phyloP scores from a whole-genome alignment of 2,888 invertebrate species.

The Sminthurides aquaticus region DNA sequence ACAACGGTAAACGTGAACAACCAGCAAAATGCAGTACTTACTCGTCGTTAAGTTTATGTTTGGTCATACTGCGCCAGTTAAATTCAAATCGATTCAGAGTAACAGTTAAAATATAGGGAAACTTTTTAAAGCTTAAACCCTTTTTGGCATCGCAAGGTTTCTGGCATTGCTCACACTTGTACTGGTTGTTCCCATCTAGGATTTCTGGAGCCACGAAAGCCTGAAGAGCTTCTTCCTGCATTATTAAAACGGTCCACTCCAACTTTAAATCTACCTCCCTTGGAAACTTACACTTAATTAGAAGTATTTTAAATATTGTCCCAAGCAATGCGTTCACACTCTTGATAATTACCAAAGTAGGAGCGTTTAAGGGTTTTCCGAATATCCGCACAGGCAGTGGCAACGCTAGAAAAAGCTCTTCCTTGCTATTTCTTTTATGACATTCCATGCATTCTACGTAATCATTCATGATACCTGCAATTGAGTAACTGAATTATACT shows the following conservation, averaged over 20 bases:
- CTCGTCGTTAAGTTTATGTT: conserved; percentile 82
- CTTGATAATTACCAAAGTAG: conserved; percentile 57
- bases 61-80: conserved; percentile 72
- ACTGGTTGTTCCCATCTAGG: conserved; percentile 75
- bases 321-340: background rate
- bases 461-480: conserved; percentile 72
- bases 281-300: too few relatives aligned
- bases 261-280: too few relatives aligned
- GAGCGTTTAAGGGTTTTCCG: conserved; percentile 48
- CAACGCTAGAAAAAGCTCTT: conserved; percentile 76
- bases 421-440: conserved; percentile 69
- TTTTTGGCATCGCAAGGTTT: conserved; percentile 84
- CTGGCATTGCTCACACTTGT: conserved; percentile 75
- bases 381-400: conserved; percentile 77
- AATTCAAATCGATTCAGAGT: conserved; percentile 86
- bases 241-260: conserved; percentile 26
- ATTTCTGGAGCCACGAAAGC: conserved; percentile 80
- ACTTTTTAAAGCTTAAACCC: conserved; percentile 74
- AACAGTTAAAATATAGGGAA: conserved; percentile 77
- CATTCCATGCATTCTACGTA: conserved; percentile 84
- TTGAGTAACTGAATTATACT: conserved; percentile 6
- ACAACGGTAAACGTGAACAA: background rate
- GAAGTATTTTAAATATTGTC: background rate
- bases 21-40: too few relatives aligned
- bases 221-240: conserved; percentile 67